Evolutionary conservation across 1,140 invertebrate genomes (phyloP), one percentile per base, ranked within the genome.

Genomic region (Drosophila nigromelanica): DNA sequence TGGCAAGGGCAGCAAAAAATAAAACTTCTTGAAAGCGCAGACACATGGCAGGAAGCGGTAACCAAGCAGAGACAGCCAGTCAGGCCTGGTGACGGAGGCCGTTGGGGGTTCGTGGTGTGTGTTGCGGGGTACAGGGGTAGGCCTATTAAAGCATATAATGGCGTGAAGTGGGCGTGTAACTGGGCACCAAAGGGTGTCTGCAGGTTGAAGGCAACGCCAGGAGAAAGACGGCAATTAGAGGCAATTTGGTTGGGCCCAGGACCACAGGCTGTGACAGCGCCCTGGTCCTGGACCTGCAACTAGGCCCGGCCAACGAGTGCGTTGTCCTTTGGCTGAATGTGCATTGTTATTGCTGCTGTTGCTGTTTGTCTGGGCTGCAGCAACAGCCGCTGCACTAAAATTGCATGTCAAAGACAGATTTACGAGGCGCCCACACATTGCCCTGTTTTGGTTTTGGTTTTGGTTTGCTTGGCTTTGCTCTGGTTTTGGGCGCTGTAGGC

Each of bases 331-430:
- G 61, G 66, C 43, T 77, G 71, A 82, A 73, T 87, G 70, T 71
- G 67, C 71, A 69, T 78, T 80, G 71, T 59, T 77, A 52, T 64
- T 79, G 63, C 37, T 50, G 60, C 11, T 56, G 42, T 24, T 74
- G 66, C 15, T 58, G 59, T 24, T 35, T 35, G 33, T 7, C 1
- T 43, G 68, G 18, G 24, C 35, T 89, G 83, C 78, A 87, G 83
- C 79, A 89, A 89, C 83, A 87, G 83, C 83, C 85, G 85, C 58
- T 89, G 83, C 83, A 89, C 82, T 66, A 39, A 78, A 89, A 89
- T 89, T 89, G 80, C 85, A 89, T 89, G 83, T 89, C 83, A 89
- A 89, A 89, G 83, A 89, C 83, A 89, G 83, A 89, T 89, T 89
- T 89, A 89, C 85, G 83, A 89, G 66, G 14, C 8, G 37, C 45